Percentiles rank a stretch among this genome's conserved stretches.
phyloP scores from a whole-genome alignment of 2,113 vertebrate species.

The Atherinomorus stipes region DNA sequence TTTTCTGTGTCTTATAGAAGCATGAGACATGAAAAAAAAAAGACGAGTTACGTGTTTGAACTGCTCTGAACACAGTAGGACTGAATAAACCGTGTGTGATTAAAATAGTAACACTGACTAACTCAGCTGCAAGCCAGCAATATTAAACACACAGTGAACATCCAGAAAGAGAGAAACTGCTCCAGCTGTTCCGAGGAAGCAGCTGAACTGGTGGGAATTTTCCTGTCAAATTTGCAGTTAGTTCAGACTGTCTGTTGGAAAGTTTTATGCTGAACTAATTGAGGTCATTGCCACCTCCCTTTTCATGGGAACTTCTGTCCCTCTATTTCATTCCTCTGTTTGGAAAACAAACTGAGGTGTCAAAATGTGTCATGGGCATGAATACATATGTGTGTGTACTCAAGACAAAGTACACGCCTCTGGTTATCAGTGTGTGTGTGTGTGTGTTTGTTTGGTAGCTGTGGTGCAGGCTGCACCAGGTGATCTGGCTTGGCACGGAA shows the following conservation, averaged over 20 bases:
- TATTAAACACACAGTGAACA: constrained; percentile 1
- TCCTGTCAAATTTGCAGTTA: constrained; percentile 13
- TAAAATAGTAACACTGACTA: neutral
- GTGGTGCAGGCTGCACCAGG: constrained; percentile 76
- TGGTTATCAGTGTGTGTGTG: constrained; percentile 9
- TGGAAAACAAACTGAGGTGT: constrained; percentile 28
- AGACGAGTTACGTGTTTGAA: neutral
- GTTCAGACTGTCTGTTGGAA: constrained; percentile 38
- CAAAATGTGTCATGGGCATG: constrained; percentile 22
- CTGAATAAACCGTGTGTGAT: neutral
- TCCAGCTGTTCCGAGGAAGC: constrained; percentile 29
- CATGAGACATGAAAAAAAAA: too few relatives aligned
- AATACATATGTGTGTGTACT: neutral
- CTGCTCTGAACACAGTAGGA: neutral
- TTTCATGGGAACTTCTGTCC: constrained; percentile 52
- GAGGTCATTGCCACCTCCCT: constrained; percentile 59
- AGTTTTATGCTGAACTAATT: constrained; percentile 44
- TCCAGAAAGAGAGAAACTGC: neutral
- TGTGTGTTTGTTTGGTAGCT: constrained; percentile 52
- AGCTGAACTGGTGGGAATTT: constrained; percentile 27
- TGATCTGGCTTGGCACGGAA: constrained; percentile 82
- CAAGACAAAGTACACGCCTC: constrained; percentile 17
- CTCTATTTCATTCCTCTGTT: constrained; percentile 21
- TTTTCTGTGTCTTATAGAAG: neutral
- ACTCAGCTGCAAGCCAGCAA: neutral